A percentile compares a stretch with the other conserved stretches of the same genome.
Conservation (phyloP, 2,888 invertebrate genomes). For the Heliconius ethilla region DNA sequence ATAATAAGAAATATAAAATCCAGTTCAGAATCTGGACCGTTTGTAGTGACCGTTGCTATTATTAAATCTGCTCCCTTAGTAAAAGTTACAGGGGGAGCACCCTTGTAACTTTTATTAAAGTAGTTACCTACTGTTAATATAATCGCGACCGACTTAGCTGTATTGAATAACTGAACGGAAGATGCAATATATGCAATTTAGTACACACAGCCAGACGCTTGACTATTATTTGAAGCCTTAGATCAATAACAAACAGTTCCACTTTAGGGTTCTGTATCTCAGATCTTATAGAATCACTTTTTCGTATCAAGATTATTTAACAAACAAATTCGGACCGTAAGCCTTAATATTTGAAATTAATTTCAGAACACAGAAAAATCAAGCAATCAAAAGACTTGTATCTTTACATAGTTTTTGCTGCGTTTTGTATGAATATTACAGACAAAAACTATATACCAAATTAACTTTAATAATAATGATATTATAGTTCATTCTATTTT, state of each 20-base stretch:
- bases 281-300: too few relatives aligned
- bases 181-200: slow-evolving; percentile 1
- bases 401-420: too few relatives aligned
- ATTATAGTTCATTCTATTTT: too few relatives aligned
- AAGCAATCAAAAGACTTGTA: too few relatives aligned
- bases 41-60: not conserved
- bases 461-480: too few relatives aligned
- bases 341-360: too few relatives aligned
- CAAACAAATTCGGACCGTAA: too few relatives aligned
- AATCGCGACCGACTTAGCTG: not conserved
- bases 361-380: too few relatives aligned
- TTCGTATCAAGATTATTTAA: too few relatives aligned
- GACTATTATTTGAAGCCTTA: not conserved
- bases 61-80: not conserved
- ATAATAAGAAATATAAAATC: not conserved
- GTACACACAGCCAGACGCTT: not conserved
- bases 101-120: not conserved
- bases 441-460: too few relatives aligned
- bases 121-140: not conserved
- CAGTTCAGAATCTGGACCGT: not conserved
- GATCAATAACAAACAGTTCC: not conserved
- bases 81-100: not conserved
- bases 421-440: too few relatives aligned
- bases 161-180: not conserved
- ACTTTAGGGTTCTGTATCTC: too few relatives aligned